Evolutionary conservation across 2,113 vertebrate species (phyloP), one percentile per base, ranked within the genome.

Genomic region (Platichthys flesus): DNA sequence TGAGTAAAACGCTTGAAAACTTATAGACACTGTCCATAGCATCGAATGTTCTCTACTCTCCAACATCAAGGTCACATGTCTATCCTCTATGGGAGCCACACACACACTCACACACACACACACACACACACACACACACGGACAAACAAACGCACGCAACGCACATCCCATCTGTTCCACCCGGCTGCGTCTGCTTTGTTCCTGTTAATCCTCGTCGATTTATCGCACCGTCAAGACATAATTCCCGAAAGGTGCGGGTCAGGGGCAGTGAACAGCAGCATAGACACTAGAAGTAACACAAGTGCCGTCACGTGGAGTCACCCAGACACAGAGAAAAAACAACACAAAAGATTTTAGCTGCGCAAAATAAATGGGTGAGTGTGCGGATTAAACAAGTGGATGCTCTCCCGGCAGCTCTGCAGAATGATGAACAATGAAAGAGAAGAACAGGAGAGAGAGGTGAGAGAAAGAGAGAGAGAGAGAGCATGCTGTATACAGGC

Each of bases 121-220:
- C 55, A 24, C 60, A 20, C 49, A 31, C 60, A 31, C 0, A 12
- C 58, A 31, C 0, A 12, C 58, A 24, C 60, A 21, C 47, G 6
- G 31, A 66, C 61, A 51, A 42, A 28, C 63, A 60, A 31, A 37
- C 52, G 63, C 64, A 57, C 40, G 57, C 67, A 79, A 47, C 5
- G 4, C 64, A 15, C 20, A 75, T 67, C 80, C 89, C 90, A 91
- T 93, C 91, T 91, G 91, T 80, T 90, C 84, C 79, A 67, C 65
- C 66, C 18, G 40, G 79, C 85, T 76, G 76, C 75, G n/a, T 88
- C 79, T 74, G 72, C 75, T 85, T 85, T 88, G 86, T 90, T 79
- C 83, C 66, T 69, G 67, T 78, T 90, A 90, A 88, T 89, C 88
- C 85, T 80, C 80, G 85, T 74, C 85, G 86, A 91, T 83, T 79